Percentiles rank a stretch among this genome's conserved stretches.
Evolutionary conservation across 2,113 vertebrate species (phyloP).

Genomic region (Scalopus aquaticus): DNA sequence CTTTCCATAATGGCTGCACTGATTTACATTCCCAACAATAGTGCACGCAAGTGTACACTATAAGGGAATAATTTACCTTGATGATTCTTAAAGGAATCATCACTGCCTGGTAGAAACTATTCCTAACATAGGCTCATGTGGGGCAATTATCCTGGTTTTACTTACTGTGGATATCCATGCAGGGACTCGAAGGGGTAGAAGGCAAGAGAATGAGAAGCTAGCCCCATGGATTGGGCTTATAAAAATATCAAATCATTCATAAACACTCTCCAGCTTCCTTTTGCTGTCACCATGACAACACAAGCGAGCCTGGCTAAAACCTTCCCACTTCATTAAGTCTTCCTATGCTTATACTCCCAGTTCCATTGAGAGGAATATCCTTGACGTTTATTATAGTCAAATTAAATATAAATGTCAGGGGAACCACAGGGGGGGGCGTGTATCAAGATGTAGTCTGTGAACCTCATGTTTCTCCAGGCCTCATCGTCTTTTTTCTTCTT

Average conservation of each 20-base stretch:
- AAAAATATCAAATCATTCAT: background rate
- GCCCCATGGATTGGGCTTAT: background rate
- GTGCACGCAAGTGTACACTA: too few species aligned
- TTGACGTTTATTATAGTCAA: background rate
- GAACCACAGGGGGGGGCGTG: too few species aligned
- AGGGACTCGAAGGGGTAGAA: background rate
- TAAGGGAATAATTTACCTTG: background rate
- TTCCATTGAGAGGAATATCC: background rate
- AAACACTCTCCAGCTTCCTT: background rate
- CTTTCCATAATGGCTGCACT: too few species aligned
- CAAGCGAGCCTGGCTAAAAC: background rate
- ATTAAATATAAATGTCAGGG: background rate
- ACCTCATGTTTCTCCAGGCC: background rate
- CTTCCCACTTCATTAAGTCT: background rate
- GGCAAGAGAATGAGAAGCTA: background rate
- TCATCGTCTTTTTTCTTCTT: background rate
- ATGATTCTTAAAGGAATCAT: background rate
- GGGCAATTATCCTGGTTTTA: background rate
- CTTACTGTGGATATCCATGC: background rate
- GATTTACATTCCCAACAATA: too few species aligned
- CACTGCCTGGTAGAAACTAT: background rate
- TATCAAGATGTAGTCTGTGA: background rate
- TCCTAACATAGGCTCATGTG: background rate
- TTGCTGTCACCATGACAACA: slow-evolving; percentile 22
- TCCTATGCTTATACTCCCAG: background rate